These are phyloP conservation scores for Drosophila triauraria DNA, from an alignment of 1,140 invertebrate genomes.

Conservation along the genomic window DNA sequence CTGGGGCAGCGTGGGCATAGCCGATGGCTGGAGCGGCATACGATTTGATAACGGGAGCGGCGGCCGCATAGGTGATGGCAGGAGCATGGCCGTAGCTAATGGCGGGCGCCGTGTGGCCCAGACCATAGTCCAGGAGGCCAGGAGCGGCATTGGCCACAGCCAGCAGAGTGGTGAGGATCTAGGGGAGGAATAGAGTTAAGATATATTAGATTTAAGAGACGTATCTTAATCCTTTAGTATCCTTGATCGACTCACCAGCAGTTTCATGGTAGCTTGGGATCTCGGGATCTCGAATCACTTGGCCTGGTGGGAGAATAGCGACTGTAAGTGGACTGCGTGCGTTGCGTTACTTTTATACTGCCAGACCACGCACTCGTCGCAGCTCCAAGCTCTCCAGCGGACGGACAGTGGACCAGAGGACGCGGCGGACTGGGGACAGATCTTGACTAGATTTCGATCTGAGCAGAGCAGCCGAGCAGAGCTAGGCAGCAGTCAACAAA, in stretches of 20 bases:
- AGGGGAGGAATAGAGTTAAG: neutral
- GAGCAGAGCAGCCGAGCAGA: slow-evolving; percentile 9
- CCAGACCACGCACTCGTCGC: slow-evolving; percentile 35
- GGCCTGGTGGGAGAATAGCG: slow-evolving; percentile 65
- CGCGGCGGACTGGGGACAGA: slow-evolving; percentile 46
- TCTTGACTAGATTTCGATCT: slow-evolving; percentile 72
- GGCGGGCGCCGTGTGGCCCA: slow-evolving; percentile 55
- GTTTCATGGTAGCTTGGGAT: slow-evolving; percentile 57
- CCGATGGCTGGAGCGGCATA: slow-evolving; percentile 53
- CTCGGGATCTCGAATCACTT: slow-evolving; percentile 45
- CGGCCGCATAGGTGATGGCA: slow-evolving; percentile 59
- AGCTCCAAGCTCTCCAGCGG: slow-evolving; percentile 3
- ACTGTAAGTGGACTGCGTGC: slow-evolving; percentile 75
- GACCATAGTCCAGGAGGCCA: slow-evolving; percentile 56
- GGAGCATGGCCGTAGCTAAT: slow-evolving; percentile 66
- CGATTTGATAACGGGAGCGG: slow-evolving; percentile 58
- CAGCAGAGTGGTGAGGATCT: slow-evolving; percentile 69
- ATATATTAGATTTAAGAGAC: neutral
- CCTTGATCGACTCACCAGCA: slow-evolving; percentile 62
- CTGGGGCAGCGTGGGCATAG: slow-evolving; percentile 45
- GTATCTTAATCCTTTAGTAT: neutral
- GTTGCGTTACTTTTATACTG: slow-evolving; percentile 67
- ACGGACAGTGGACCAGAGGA: slow-evolving; percentile 30
- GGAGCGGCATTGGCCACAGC: slow-evolving; percentile 67
- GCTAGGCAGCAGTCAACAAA: slow-evolving; percentile 55